Evolutionary conservation across 2,113 vertebrate species (phyloP), one percentile per base, ranked within the genome.

Genomic region (Galemys pyrenaicus): DNA sequence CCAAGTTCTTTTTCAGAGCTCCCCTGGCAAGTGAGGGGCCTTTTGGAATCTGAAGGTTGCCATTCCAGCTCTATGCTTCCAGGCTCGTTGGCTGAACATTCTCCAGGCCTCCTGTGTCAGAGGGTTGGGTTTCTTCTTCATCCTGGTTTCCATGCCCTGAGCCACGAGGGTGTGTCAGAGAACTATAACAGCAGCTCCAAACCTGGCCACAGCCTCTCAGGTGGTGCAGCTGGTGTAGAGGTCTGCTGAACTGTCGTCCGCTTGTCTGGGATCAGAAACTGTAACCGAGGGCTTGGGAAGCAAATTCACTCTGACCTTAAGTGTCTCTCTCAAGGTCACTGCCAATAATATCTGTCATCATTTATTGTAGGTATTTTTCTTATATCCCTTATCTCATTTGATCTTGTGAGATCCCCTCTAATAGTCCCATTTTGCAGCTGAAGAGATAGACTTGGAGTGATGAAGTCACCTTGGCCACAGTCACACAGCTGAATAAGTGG

Each of bases 261-360:
- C 17, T 26, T 28, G 39, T 51, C 32, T 58, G 62, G 30, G 70
- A 68, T 94, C 67, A 87, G 65, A 95, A 71, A 49, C 54, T 46
- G 10, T 46, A 80, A 89, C 49, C 44, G 54, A 92, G 9, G n/a
- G 22, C 30, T 44, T 35, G 77, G 44, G 41, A 78, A 94, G 82
- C 86, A 96, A 95, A 92, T 49, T 89, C 32, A 71, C 49, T 44
- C 30, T 91, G 60, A 95, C 94, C 86, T 95, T 96, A 91, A 94
- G 30, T 44, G 9, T 65, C 65, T 85, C 75, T 78, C 75, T 19
- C 83, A 95, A 94, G 89, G 89, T 93, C 80, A 92, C 16, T 79
- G 28, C 19, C 86, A 84, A 95, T n/a, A 75, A 32, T 28, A 75
- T 68, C 35, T 70, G 32, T 56, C 39, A 20, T 88, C 19, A 44